Evolutionary conservation across 1,140 invertebrate species (phyloP), one percentile per base, ranked within the genome.

Genomic region (Gonioctena quinquepunctata): DNA sequence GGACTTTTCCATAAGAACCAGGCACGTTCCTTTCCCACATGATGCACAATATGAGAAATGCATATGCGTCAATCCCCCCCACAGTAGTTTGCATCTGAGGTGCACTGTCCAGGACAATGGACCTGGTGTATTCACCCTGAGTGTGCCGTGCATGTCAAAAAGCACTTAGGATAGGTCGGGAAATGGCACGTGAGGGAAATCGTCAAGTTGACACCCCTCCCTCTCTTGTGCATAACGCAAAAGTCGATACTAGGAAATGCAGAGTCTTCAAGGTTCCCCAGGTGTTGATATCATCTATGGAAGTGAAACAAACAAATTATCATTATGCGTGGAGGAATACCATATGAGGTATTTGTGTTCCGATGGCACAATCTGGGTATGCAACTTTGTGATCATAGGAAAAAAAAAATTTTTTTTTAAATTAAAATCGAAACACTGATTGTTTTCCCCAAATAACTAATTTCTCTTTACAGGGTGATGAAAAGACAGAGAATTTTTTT

Each of bases 81-180:
- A 21, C 18, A 21, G 13, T 13, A 23, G 21, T 16, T 6, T 57
- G 54, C 54, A 59, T 59, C 54, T 42, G 33, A 64, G 23, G 59
- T 63, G 59, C 68, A 69, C 50, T 62, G 60, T 56, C 57, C 57
- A 68, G 66, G 70, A 72, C 70, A 72, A 72, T 72, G 70, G 70
- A 68, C 67, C 52, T 72, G 70, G 70, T 72, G 60, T 72, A 68
- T 76, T 76, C 73, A 76, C 75, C 75, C 73, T 70, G 73, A 42
- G 21, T 69, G 75, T 69, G 72, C 70, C 49, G 6, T 72, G 75
- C 72, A 76, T 76, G 70, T 68, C 68, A 76, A 76, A 63, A 49
- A 60, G 62, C 54, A 49, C 64, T 76, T 76, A 71, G 75, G 75
- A 71, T 76, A 76, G 75, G 75, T 76, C 75, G 73, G 70, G 73